Evolutionary conservation across 2,113 vertebrate genomes (phyloP).

Genomic region (Cyanoramphus novaezelandiae): DNA sequence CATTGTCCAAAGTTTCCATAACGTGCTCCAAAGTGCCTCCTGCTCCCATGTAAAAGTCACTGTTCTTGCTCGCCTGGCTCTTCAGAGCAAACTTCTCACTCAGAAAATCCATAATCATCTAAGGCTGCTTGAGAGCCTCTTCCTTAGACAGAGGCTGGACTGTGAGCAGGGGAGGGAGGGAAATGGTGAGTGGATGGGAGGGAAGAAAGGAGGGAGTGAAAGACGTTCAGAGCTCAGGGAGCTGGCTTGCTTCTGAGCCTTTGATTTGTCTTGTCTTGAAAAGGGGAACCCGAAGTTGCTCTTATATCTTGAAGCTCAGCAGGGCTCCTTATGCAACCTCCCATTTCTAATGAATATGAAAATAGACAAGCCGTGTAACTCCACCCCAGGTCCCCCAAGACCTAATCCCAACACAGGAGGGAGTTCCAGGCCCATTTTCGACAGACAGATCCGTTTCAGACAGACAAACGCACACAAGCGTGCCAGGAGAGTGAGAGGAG

Average conservation of each 20-base stretch:
- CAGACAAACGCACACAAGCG: background rate
- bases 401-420: constrained; percentile 67
- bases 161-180: constrained; percentile 25
- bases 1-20: constrained; percentile 93
- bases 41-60: constrained; percentile 91
- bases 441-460: constrained; percentile 50
- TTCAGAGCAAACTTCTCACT: constrained; percentile 94
- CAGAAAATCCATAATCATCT: constrained; percentile 94
- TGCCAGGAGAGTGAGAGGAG: constrained; percentile 8
- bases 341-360: constrained; percentile 85
- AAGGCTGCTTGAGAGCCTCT: constrained; percentile 46
- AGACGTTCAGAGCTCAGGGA: constrained; percentile 25
- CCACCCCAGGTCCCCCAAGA: constrained; percentile 80
- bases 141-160: constrained; percentile 58
- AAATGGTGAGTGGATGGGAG: constrained; percentile 18
- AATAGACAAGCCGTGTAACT: constrained; percentile 77
- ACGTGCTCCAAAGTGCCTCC: constrained; percentile 88
- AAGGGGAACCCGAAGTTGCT: constrained; percentile 77
- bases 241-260: constrained; percentile 65
- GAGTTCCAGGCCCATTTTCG: constrained; percentile 69
- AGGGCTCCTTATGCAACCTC: constrained; percentile 78
- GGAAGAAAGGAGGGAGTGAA: constrained; percentile 45
- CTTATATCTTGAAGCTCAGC: constrained; percentile 87
- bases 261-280: constrained; percentile 81
- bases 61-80: constrained; percentile 85